Conservation (phyloP, 2,113 vertebrate species). For the Nycticryphes semicollaris region DNA sequence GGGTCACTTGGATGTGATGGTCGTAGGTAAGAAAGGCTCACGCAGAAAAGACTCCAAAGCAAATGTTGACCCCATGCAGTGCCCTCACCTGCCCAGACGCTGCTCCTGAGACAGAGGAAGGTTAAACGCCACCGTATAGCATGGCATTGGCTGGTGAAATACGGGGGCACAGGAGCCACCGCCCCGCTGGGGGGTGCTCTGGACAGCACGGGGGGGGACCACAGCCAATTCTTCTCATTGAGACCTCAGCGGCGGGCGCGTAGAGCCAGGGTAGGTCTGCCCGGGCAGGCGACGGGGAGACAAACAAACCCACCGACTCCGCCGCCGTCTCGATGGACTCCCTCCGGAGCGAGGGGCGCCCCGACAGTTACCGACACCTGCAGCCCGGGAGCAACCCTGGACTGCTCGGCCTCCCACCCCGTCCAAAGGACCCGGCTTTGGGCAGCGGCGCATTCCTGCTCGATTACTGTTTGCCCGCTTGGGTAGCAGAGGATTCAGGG, state of each 20-base stretch:
- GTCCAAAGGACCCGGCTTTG: neutral
- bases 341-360: neutral
- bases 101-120: neutral
- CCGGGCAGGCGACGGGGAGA: neutral
- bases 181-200: neutral
- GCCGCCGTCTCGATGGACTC: neutral
- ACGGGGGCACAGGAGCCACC: neutral
- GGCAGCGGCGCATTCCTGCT: neutral
- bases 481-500: neutral
- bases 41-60: neutral
- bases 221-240: too few species aligned
- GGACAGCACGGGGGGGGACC: neutral
- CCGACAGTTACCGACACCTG: neutral
- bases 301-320: neutral
- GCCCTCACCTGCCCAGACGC: neutral
- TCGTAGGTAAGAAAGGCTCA: neutral
- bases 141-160: neutral
- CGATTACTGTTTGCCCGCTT: neutral
- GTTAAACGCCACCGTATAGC: neutral
- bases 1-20: neutral
- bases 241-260: neutral
- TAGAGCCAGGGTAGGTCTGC: neutral
- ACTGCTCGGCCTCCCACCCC: neutral
- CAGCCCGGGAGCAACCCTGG: too few species aligned
- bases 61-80: neutral